Conservation (phyloP, 2,888 invertebrate species). For the Blera fallax region DNA sequence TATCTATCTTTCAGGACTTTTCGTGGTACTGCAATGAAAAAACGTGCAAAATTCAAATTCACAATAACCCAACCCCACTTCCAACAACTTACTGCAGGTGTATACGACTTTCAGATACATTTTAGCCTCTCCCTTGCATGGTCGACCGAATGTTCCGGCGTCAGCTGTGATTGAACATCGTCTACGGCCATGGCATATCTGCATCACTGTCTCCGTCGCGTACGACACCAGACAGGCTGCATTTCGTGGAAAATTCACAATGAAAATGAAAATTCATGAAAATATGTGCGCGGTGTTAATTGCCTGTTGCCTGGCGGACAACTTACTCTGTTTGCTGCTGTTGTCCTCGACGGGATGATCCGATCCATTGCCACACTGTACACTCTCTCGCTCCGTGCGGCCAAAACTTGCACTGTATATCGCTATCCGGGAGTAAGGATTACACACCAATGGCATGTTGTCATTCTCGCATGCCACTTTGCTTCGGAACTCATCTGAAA, state of each 20-base stretch:
- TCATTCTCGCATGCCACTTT: slow-evolving; percentile 97
- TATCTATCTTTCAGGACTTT: slow-evolving; percentile 92
- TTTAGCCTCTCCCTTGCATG: slow-evolving; percentile 89
- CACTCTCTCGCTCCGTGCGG: slow-evolving; percentile 92
- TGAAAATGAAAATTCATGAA: slow-evolving; percentile 32
- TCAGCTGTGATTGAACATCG: slow-evolving; percentile 91
- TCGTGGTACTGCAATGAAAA: slow-evolving; percentile 87
- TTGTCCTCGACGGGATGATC: slow-evolving; percentile 75
- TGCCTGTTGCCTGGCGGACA: slow-evolving; percentile 55
- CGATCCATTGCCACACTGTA: slow-evolving; percentile 86
- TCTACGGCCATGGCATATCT: slow-evolving; percentile 91
- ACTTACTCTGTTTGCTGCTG: slow-evolving; percentile 76
- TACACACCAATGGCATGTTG: slow-evolving; percentile 92
- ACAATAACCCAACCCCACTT: neutral
- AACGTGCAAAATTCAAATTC: slow-evolving; percentile 16
- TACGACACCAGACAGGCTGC: slow-evolving; percentile 93
- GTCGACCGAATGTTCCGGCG: slow-evolving; percentile 91
- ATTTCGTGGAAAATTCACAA: slow-evolving; percentile 30
- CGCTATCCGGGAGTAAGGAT: slow-evolving; percentile 93
- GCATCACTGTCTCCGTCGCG: slow-evolving; percentile 95
- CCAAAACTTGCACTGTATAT: slow-evolving; percentile 97
- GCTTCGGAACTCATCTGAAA: slow-evolving; percentile 95
- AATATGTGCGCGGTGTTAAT: slow-evolving; percentile 30
- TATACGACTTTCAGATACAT: slow-evolving; percentile 94
- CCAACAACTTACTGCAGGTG: slow-evolving; percentile 89